Evolutionary conservation across 2,113 vertebrate species (phyloP), one percentile per base, ranked within the genome.

Genomic region (Verasper variegatus): DNA sequence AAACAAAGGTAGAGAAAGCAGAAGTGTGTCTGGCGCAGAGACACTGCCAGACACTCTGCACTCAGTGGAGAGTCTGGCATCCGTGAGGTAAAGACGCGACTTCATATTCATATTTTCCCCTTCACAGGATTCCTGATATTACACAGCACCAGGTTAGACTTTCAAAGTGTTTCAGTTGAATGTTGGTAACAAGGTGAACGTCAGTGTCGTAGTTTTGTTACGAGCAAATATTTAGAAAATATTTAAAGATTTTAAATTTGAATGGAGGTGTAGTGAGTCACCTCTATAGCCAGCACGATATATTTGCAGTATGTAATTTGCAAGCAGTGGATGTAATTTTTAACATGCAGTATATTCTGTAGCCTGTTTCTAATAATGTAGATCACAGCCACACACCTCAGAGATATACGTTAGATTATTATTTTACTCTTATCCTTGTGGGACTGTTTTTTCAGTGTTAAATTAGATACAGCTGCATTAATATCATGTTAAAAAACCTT

Each of bases 1-100:
- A 82, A 85, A 87, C 83, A 69, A 84, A 81, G 74, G 23, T 17
- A 78, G 13, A 84, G 18, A 91, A 93, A 91, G 85, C 81, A 89
- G 87, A 91, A 92, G 74, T 88, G n/a, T 17, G 88, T 90, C 89
- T 90, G 82, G 72, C 74, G 76, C 60, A 86, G 79, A 64, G 66
- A 35, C 37, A 13, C 71, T 80, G 82, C 57, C 69, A 76, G 20
- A 68, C 23, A 67, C 45, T 35, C n/a, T 51, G 62, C 3, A 11
- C 15, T 56, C 20, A 17, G 31, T 27, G 18, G 56, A 56, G 7
- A 49, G 26, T 57, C 26, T 67, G 40, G n/a, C 63, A 76, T 47
- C 21, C 0, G 20, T 51, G 71, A 87, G 91, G 91, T 91, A 91
- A 88, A 83, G 58, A 14, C 49, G 26, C 3, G 8, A 20, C 14